Percentiles rank a stretch among this genome's conserved stretches.
Conservation (phyloP, 1,140 invertebrate species). For the Leptoteleia sp. region DNA sequence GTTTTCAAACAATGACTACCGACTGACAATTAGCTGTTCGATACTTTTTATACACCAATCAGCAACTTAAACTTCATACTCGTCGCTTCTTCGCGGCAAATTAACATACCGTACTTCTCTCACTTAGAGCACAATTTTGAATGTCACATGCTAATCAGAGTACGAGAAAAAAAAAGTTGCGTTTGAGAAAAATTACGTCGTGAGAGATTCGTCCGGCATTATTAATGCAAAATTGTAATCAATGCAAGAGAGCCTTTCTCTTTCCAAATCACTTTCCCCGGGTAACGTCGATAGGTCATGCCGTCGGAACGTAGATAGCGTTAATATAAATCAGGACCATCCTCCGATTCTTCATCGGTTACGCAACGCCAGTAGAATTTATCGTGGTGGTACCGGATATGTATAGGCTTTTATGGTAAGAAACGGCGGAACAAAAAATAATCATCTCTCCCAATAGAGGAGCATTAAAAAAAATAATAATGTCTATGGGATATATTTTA, state of each 20-base stretch:
- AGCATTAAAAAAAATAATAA: too few species aligned
- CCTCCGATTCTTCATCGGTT: too few species aligned
- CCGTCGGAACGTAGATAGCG: background rate
- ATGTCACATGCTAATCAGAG: conserved; percentile 6
- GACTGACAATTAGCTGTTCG: conserved; percentile 30
- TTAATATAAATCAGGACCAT: too few species aligned
- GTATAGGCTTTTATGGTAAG: too few species aligned
- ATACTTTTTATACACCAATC: too few species aligned
- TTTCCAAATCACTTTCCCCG: conserved; percentile 73
- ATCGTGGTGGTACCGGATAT: too few species aligned
- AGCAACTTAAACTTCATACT: too few species aligned
- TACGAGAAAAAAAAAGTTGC: background rate
- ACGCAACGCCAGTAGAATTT: too few species aligned
- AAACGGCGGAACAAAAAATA: too few species aligned
- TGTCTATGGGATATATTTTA: too few species aligned
- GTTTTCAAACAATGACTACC: conserved; percentile 39
- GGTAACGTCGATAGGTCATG: conserved; percentile 39
- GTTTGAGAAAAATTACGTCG: conserved; percentile 15
- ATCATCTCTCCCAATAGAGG: too few species aligned
- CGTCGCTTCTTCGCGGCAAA: background rate
- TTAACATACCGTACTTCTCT: conserved; percentile 7
- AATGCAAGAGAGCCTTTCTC: conserved; percentile 71
- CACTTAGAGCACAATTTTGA: background rate
- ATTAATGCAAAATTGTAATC: conserved; percentile 58
- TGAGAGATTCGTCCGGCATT: conserved; percentile 7